Conservation (phyloP, 2,113 vertebrate genomes). For the Aspiorhynchus laticeps region DNA sequence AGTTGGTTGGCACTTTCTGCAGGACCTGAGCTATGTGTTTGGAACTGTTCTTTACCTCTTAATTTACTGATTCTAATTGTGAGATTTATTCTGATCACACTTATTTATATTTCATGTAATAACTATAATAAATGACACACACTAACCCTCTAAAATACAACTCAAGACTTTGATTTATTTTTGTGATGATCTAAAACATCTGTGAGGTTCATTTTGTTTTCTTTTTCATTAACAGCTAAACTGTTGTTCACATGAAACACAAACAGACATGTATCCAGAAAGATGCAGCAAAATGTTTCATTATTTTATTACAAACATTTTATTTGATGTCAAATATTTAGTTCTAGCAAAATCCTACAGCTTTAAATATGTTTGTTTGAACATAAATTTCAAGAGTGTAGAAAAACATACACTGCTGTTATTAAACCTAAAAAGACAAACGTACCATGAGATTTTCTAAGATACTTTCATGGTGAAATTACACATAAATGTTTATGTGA, state of each 20-base stretch:
- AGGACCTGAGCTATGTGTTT: neutral
- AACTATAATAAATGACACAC: neutral
- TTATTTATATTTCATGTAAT: neutral
- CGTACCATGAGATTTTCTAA: neutral
- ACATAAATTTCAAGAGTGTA: neutral
- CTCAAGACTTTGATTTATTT: neutral
- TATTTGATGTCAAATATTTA: neutral
- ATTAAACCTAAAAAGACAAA: neutral
- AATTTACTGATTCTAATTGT: neutral
- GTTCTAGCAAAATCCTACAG: neutral
- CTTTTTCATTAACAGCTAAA: neutral
- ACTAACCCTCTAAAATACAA: neutral
- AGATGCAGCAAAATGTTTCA: neutral
- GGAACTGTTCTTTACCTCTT: neutral
- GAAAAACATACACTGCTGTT: neutral
- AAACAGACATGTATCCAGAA: neutral
- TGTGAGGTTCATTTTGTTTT: neutral
- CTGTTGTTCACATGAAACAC: neutral
- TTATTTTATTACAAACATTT: neutral
- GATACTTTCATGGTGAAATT: neutral
- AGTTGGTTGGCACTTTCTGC: neutral
- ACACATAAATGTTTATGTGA: neutral
- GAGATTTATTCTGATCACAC: neutral
- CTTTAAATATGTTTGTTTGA: neutral
- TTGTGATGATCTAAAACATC: neutral